Evolutionary conservation across 2,888 invertebrate genomes (phyloP).

Genomic region (Acheta domesticus): DNA sequence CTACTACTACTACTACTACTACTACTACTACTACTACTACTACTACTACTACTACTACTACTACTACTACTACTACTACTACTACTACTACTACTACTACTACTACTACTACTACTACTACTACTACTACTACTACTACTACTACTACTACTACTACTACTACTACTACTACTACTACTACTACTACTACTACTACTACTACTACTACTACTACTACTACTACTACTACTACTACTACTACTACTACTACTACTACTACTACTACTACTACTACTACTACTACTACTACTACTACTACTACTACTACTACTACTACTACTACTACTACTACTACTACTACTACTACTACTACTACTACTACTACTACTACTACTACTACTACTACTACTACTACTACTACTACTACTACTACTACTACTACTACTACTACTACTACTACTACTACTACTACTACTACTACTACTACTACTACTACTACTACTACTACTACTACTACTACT

Average conservation of each 20-base stretch:
- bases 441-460: constrained; percentile 21
- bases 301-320: not conserved
- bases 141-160: constrained; percentile 22
- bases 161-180: constrained; percentile 22
- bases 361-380: not conserved
- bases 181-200: constrained; percentile 21
- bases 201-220: constrained; percentile 21
- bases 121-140: too few species aligned
- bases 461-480: not conserved
- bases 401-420: constrained; percentile 18
- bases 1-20: not conserved
- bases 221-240: constrained; percentile 3
- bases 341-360: constrained; percentile 18
- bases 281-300: constrained; percentile 19
- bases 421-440: constrained; percentile 21
- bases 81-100: not conserved
- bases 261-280: not conserved
- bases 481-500: not conserved
- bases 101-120: too few species aligned
- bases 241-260: constrained; percentile 20
- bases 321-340: constrained; percentile 12
- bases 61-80: not conserved
- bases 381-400: not conserved
- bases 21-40: constrained; percentile 11
- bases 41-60: constrained; percentile 18